Base-by-base conservation (phyloP, 2,888 invertebrate genomes). In the Mycalesis mineus region DNA sequence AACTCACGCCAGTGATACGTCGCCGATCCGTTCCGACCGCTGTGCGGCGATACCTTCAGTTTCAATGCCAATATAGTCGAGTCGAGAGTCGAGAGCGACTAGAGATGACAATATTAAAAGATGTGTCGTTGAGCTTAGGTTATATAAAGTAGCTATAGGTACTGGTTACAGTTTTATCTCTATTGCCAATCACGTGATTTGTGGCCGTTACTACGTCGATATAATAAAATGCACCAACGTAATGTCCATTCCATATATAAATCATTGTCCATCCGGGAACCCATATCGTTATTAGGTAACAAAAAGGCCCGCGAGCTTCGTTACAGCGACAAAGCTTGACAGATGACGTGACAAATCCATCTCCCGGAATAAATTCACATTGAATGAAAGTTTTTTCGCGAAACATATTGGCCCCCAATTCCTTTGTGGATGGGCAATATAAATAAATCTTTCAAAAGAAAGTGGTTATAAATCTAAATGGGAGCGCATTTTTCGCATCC, bases 261-360 rank as follows among this genome's bases (percentile, higher is more conserved):
- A 52, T 33, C 52, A 42, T 42, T 52, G 42, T 31, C 52, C 52
- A 13, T 22, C 42, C 33, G 53, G 17, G 37, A 39, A 49, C 47
- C 47, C 48, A 62, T 62, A 63, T 61, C 62, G 62, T 63, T 56
- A 60, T 51, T 55, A 59, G 57, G 60, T 54, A 62, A 54, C 52
- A 64, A 64, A 65, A 62, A 39, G 60, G 50, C 54, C 57, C 55
- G 63, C 51, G 52, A 54, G 42, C 33, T 58, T 53, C 53, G 47
- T 36, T 48, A 53, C 48, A 47, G 56, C 59, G 60, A 49, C 65
- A 65, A 67, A 65, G 63, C 57, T 59, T 74, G 72, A 75, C 73
- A 65, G 71, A 73, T 73, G 70, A 76, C 68, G 75, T 73, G 78
- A 76, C 75, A 77, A 73, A 70, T 71, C 69, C 72, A 74, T 75